Conservation (phyloP, 2,797 vertebrate genomes). For the Acestrorhynchus altus region DNA sequence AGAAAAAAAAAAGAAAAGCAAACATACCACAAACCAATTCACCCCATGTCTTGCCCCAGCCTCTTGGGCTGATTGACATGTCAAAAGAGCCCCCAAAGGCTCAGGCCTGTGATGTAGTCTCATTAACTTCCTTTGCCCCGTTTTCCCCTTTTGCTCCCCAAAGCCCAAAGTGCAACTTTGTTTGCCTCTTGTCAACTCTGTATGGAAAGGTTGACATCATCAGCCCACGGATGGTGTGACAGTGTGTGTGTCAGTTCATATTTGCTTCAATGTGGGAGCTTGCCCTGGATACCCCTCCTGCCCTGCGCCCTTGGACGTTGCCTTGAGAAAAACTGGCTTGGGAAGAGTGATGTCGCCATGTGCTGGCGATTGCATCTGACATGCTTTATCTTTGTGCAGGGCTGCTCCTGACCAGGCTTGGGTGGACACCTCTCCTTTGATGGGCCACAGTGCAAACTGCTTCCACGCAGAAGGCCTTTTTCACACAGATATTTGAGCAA, state of each 20-base stretch:
- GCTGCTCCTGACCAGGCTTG: slow-evolving; percentile 38
- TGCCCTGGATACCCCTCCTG: slow-evolving; percentile 55
- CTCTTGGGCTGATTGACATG: slow-evolving; percentile 55
- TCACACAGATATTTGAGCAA: slow-evolving; percentile 78
- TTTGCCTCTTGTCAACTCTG: slow-evolving; percentile 70
- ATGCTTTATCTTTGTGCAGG: slow-evolving; percentile 83
- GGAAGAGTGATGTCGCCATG: slow-evolving; percentile 81
- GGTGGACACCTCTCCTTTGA: slow-evolving; percentile 63
- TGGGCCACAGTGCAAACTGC: slow-evolving; percentile 60
- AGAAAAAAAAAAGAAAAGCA: slow-evolving; percentile 38
- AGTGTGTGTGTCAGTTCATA: slow-evolving; percentile 76
- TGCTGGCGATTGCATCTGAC: slow-evolving; percentile 75
- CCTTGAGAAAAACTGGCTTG: slow-evolving; percentile 64
- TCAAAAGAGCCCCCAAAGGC: slow-evolving; percentile 55
- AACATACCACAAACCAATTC: slow-evolving; percentile 44
- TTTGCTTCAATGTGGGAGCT: slow-evolving; percentile 64
- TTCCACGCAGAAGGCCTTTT: slow-evolving; percentile 67
- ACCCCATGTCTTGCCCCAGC: slow-evolving; percentile 38
- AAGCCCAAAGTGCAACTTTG: slow-evolving; percentile 60
- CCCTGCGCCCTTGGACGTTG: slow-evolving; percentile 60
- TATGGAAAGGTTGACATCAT: slow-evolving; percentile 80
- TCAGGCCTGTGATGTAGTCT: slow-evolving; percentile 59
- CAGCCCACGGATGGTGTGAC: slow-evolving; percentile 69
- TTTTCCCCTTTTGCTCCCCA: slow-evolving; percentile 63
- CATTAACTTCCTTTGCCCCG: slow-evolving; percentile 71